Conservation (phyloP, 2,888 invertebrate genomes). For the Rhopalosiphum nymphaeae region DNA sequence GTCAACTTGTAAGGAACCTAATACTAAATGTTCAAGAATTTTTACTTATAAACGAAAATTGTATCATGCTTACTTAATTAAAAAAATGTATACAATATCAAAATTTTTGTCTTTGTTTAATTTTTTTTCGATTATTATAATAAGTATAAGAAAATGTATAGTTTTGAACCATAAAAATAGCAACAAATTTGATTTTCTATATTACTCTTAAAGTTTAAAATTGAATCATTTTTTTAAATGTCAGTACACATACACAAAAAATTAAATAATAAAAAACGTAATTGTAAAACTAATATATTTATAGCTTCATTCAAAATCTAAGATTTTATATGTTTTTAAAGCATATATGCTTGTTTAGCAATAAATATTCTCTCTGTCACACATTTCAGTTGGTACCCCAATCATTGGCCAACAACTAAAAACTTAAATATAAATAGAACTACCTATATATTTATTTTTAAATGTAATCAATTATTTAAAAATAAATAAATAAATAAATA, state of each 20-base stretch:
- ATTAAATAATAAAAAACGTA: too few relatives aligned
- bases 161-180: neutral
- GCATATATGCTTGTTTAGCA: slow-evolving; percentile 1
- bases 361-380: slow-evolving; percentile 23
- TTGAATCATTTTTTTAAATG: neutral
- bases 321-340: neutral
- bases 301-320: too few relatives aligned
- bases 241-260: too few relatives aligned
- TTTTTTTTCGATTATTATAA: neutral
- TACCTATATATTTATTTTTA: neutral
- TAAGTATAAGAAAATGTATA: neutral
- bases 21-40: neutral
- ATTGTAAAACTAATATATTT: too few relatives aligned
- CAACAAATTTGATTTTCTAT: neutral
- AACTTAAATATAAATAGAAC: neutral
- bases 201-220: neutral
- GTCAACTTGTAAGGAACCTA: neutral
- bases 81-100: neutral
- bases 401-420: slow-evolving; percentile 26
- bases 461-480: neutral
- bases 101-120: neutral
- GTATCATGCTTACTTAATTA: neutral
- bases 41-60: neutral
- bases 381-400: slow-evolving; percentile 5
- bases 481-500: neutral